A percentile compares a stretch with the other conserved stretches of the same genome.
Evolutionary conservation across 1,140 invertebrate genomes (phyloP).

Genomic region (Tyrophagus putrescentiae): DNA sequence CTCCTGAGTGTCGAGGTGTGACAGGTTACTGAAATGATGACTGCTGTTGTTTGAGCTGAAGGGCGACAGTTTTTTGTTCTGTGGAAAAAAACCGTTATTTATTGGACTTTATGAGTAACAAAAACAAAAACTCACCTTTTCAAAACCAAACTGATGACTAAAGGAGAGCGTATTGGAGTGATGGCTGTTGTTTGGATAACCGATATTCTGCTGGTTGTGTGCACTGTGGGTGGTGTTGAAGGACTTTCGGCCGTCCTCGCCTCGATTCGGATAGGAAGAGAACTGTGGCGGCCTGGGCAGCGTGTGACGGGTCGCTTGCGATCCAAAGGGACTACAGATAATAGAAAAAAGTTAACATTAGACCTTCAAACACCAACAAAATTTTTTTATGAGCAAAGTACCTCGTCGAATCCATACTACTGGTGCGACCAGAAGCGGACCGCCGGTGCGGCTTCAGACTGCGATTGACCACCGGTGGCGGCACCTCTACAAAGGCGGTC

Average conservation of each 20-base stretch:
- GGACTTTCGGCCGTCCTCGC: not conserved
- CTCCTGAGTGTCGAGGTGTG: not conserved
- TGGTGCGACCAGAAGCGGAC: slow-evolving; percentile 31
- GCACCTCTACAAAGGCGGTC: slow-evolving; percentile 31
- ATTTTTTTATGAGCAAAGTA: not conserved
- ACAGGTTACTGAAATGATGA: not conserved
- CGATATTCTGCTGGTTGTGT: not conserved
- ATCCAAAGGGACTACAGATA: not conserved
- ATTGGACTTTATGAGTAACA: not conserved
- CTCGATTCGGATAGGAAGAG: not conserved
- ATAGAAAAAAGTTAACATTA: not conserved
- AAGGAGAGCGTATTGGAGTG: not conserved
- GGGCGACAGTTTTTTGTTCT: not conserved
- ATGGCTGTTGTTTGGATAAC: not conserved
- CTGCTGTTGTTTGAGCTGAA: not conserved
- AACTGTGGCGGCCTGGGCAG: slow-evolving; percentile 2
- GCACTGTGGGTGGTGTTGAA: not conserved
- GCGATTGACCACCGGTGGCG: slow-evolving; percentile 57
- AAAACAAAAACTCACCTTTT: not conserved
- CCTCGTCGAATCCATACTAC: slow-evolving; percentile 6
- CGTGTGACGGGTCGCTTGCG: not conserved
- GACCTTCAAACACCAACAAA: not conserved
- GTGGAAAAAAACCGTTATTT: too few species aligned
- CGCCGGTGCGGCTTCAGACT: slow-evolving; percentile 53
- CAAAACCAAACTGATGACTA: not conserved